Evolutionary conservation across 2,113 vertebrate species (phyloP).

Genomic region (Leiothrix lutea): DNA sequence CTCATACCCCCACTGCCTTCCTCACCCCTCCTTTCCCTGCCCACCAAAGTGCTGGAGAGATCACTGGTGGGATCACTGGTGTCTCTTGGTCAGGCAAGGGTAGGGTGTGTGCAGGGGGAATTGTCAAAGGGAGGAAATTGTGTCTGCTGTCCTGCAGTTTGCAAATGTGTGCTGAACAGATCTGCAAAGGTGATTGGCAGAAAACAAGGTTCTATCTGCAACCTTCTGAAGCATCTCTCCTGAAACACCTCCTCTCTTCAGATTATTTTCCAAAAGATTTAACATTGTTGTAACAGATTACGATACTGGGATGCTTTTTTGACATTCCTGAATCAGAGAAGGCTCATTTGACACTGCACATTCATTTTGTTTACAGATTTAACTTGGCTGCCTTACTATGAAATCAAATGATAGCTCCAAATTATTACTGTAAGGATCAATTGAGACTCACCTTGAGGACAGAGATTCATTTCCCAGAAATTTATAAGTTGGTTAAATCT

Average conservation of each 20-base stretch:
- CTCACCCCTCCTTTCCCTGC: background rate
- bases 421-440: background rate
- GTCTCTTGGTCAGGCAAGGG: background rate
- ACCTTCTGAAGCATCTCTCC: background rate
- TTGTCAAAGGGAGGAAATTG: background rate
- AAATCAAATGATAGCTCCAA: background rate
- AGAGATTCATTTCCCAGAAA: background rate
- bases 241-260: background rate
- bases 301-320: background rate
- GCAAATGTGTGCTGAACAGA: background rate
- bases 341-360: background rate
- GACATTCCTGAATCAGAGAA: background rate
- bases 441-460: background rate
- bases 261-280: background rate
- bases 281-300: background rate
- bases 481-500: background rate
- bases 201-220: background rate
- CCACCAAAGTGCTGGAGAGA: background rate
- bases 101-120: background rate
- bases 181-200: background rate
- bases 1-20: rapidly evolving
- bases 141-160: background rate
- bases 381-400: background rate
- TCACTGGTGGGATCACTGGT: background rate
- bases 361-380: background rate